Evolutionary conservation across 2,113 vertebrate species (phyloP).

Genomic region (Heliornis fulica): DNA sequence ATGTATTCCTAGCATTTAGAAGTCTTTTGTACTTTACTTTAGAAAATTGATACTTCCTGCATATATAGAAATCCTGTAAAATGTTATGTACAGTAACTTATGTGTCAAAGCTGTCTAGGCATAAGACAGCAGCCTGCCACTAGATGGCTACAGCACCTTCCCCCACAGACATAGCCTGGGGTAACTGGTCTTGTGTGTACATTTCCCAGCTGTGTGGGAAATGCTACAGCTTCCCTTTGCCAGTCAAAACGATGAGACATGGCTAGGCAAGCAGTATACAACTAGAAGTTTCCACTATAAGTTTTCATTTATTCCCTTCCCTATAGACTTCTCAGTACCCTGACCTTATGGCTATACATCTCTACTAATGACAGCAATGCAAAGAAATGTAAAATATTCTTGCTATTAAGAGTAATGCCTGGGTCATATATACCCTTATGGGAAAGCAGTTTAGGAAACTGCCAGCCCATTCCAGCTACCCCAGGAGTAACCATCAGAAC

Average conservation of each 20-base stretch:
- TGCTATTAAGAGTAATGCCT: not conserved
- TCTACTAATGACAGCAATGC: not conserved
- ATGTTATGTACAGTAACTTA: not conserved
- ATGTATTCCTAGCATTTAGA: not conserved
- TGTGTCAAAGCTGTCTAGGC: not conserved
- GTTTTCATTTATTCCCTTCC: not conserved
- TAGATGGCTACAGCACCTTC: not conserved
- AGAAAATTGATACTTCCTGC: not conserved
- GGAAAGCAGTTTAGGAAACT: not conserved
- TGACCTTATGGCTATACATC: not conserved
- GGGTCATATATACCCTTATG: not conserved
- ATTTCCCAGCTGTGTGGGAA: not conserved
- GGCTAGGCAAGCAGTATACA: not conserved
- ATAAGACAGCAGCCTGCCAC: not conserved
- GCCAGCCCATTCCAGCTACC: not conserved
- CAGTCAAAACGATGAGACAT: no score
- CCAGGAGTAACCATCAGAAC: not conserved
- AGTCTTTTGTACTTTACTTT: not conserved
- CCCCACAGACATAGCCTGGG: not conserved
- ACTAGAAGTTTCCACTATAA: accelerated
- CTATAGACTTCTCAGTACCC: not conserved
- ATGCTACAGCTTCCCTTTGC: not conserved
- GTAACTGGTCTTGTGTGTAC: accelerated
- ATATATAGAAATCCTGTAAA: not conserved
- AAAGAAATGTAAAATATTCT: not conserved